Percentiles rank a stretch among this genome's conserved stretches.
Conservation (phyloP, 1,140 invertebrate genomes). For the Drosophila dunni region DNA sequence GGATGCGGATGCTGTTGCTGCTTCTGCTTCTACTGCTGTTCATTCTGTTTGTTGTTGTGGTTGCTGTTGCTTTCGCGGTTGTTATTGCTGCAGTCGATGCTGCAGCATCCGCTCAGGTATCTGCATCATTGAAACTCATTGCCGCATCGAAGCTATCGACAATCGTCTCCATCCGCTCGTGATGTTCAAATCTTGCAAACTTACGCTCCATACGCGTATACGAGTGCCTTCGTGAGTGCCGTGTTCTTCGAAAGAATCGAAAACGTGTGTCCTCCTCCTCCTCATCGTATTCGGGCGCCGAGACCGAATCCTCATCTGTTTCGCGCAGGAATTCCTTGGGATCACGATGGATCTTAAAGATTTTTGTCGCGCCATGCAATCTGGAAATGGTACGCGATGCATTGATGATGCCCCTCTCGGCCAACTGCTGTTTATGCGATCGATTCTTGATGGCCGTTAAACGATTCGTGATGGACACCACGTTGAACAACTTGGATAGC, state of each 20-base stretch:
- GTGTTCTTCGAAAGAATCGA: conserved; percentile 64
- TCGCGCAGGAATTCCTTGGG: conserved; percentile 78
- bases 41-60: not conserved
- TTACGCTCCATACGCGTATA: conserved; percentile 60
- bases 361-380: conserved; percentile 66
- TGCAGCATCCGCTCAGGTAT: conserved; percentile 61
- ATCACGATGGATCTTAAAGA: conserved; percentile 80
- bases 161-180: conserved; percentile 80
- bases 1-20: conserved; percentile 13
- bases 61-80: conserved; percentile 9
- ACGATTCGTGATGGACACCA: conserved; percentile 77
- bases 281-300: conserved; percentile 79
- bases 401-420: conserved; percentile 72
- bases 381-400: conserved; percentile 79
- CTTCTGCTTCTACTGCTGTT: too few relatives aligned
- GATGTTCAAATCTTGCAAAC: conserved; percentile 75
- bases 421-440: conserved; percentile 48
- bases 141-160: conserved; percentile 79
- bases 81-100: conserved; percentile 3
- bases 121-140: conserved; percentile 81
- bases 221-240: conserved; percentile 46
- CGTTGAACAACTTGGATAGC: conserved; percentile 78
- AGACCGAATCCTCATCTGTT: conserved; percentile 80
- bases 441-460: conserved; percentile 65
- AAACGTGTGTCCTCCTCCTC: conserved; percentile 76